Evolutionary conservation across 2,888 invertebrate genomes (phyloP).

Genomic region (Hedychridium roseum): DNA sequence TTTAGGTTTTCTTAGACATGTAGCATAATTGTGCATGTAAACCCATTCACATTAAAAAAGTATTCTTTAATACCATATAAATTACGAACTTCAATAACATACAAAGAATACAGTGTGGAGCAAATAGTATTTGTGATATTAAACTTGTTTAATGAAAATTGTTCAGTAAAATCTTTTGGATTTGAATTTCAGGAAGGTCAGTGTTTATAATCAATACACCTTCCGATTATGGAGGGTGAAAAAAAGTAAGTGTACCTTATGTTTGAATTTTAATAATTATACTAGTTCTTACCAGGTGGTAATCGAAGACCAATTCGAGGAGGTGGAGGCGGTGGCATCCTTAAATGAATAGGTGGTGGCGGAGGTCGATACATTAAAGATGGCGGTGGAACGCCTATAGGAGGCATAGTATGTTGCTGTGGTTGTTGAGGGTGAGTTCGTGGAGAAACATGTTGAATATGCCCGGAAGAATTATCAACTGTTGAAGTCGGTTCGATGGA

Average conservation of each 20-base stretch:
- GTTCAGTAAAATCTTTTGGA: no score
- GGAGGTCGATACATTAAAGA: conserved; percentile 70
- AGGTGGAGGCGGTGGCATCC: conserved; percentile 66
- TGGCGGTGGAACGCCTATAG: conserved; percentile 67
- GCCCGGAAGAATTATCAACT: conserved; percentile 36
- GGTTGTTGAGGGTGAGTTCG: conserved; percentile 42
- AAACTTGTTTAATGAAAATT: no score
- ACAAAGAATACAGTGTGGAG: no score
- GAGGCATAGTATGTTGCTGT: conserved; percentile 54
- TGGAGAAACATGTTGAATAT: conserved; percentile 37
- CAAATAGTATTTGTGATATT: no score
- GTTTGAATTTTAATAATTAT: conserved; percentile 14
- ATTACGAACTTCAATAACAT: no score
- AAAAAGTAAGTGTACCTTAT: not conserved
- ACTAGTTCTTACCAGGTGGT: conserved; percentile 66
- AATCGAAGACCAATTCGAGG: conserved; percentile 65
- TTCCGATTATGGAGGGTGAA: no score
- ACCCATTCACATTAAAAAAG: no score
- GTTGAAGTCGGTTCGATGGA: conserved; percentile 48
- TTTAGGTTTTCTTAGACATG: no score
- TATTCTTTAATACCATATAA: no score
- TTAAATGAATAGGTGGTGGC: conserved; percentile 63
- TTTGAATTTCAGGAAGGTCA: no score
- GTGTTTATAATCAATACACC: no score
- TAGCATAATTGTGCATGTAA: no score